phyloP scores from a whole-genome alignment of 2,888 invertebrate species.

The Zygaena filipendulae region DNA sequence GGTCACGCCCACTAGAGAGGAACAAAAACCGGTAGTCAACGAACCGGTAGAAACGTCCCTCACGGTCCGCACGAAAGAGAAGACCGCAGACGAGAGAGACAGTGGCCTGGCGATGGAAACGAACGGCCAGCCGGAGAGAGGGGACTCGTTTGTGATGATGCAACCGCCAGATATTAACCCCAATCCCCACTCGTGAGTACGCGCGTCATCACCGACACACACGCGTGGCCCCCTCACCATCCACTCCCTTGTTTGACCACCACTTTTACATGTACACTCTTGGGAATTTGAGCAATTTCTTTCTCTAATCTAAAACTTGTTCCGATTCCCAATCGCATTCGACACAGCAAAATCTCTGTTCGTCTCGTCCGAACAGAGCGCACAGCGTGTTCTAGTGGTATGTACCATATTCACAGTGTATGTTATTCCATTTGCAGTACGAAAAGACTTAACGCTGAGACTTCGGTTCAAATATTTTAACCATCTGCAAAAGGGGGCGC shows the following conservation, averaged over 20 bases:
- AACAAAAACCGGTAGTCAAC: constrained; percentile 18
- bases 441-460: constrained; percentile 96
- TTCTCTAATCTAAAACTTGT: too few species aligned
- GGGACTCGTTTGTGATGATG: constrained; percentile 33
- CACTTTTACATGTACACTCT: constrained; percentile 16
- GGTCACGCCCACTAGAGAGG: constrained; percentile 38
- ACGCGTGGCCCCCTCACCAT: constrained; percentile 34
- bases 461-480: constrained; percentile 96
- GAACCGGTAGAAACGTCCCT: constrained; percentile 24
- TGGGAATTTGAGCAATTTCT: constrained; percentile 16
- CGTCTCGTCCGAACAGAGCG: too few species aligned
- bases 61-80: constrained; percentile 10
- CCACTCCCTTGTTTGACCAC: constrained; percentile 12
- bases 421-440: constrained; percentile 82
- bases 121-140: constrained; percentile 8
- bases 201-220: constrained; percentile 30
- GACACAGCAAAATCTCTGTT: too few species aligned
- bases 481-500: constrained; percentile 87
- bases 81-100: constrained; percentile 16
- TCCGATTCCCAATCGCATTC: constrained; percentile 4
- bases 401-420: constrained; percentile 39
- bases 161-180: constrained; percentile 48
- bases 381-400: not conserved
- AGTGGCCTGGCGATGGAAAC: constrained; percentile 7
- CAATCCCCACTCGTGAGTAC: constrained; percentile 66